phyloP scores from a whole-genome alignment of 2,797 vertebrate species.

The Forpus xanthops region DNA sequence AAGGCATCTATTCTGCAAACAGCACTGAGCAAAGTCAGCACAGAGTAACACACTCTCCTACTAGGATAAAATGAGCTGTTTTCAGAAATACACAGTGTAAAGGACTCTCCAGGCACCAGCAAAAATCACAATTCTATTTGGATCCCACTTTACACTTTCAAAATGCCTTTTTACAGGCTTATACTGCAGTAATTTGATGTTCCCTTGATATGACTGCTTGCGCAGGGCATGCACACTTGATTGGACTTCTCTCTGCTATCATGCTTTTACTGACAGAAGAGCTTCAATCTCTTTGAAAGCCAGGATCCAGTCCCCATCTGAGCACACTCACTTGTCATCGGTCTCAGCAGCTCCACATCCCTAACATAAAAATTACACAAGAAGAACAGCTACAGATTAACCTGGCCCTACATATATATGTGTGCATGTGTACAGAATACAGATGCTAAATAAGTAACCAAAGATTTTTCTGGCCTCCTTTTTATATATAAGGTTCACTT shows the following conservation, averaged over 20 bases:
- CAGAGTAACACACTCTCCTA: background rate
- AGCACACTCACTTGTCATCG: background rate
- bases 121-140: background rate
- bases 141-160: background rate
- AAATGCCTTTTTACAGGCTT: background rate
- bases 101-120: background rate
- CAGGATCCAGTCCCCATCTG: background rate
- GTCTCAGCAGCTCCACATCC: background rate
- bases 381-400: background rate
- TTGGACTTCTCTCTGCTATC: background rate
- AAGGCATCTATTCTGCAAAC: background rate
- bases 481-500: background rate
- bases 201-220: background rate
- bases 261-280: background rate
- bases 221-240: background rate
- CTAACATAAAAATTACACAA: background rate
- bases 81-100: background rate
- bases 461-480: background rate
- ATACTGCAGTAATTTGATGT: background rate
- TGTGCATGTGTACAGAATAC: background rate
- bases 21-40: background rate
- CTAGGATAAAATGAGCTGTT: background rate
- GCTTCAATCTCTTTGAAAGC: background rate
- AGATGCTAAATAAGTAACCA: background rate
- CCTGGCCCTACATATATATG: rapidly evolving